Evolutionary conservation across 2,888 invertebrate species (phyloP), one percentile per base, ranked within the genome.

Genomic region (Steinernema scapterisci): DNA sequence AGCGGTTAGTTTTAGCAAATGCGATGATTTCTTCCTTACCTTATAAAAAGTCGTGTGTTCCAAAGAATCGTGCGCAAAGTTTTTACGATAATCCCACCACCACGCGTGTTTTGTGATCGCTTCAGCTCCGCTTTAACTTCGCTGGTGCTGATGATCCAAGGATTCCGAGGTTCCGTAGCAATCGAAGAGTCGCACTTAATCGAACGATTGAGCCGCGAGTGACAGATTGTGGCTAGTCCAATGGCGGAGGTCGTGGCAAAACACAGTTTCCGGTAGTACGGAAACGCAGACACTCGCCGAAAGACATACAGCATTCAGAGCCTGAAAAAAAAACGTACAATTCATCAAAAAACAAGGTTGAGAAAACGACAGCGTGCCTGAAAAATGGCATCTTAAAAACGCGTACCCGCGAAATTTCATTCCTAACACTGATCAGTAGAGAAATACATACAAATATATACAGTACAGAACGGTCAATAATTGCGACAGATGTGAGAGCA

Each of bases 41-140:
- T 72, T 13, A 46, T 13, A 5, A 48, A 25, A 6, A 72, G 16
- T 1, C 72, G 72, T 16, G 31, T 13, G 23, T 48, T 72, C 48
- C 51, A 38, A 0, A 72, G 48, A 16, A 72, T 48, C 6, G 25
- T 16, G 51, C 51, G 21, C n/a, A 48, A 27, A 6, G 23, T 21
- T 25, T 48, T n/a, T 2, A 51, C n/a, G 31, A 51, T 27, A 3
- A 48, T 25, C 6, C 72, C 63, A 16, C 63, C 7, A 16, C 63
- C 1, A 7, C 31, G 27, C 16, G 16, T 9, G 1, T 19, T 21
- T 5, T 25, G 21, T 13, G 19, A 9, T 5, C 27, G 9, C 2
- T 19, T 9, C 7, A 63, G 63, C 38, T 63, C 63, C 1, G 63
- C 63, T 31, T 63, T 31, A 9, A 63, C 63, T 13, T 63, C 63